Base-by-base conservation (phyloP, 2,113 vertebrate genomes). In the Carassius auratus region DNA sequence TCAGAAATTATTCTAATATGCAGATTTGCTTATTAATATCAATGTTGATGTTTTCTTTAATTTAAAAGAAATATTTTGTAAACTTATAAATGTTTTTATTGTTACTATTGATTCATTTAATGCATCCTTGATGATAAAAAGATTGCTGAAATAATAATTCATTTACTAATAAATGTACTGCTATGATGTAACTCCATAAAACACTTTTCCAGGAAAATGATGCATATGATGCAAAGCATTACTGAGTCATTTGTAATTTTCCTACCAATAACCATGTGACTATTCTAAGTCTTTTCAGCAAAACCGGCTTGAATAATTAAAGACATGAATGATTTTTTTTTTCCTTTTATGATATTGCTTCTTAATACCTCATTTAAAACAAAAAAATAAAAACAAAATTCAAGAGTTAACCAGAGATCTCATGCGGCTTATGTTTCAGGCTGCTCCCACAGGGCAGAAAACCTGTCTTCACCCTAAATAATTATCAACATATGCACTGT, bases 401-500 rank as follows among this genome's bases (percentile, higher is more conserved):
- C 21, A 15, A 45, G 23, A 62, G 57, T 59, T 79, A 42, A 42
- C 38, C 26, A 59, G 10, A 19, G 19, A 38, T 30, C 76, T 59
- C 36, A 5, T 55, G 26, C 17, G 26, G 21, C 77, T 64, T 64
- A 64, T 26, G 36, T 80, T 80, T 80, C 14, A 64, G 38, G 77
- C 77, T 26, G 36, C 57, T 64, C 59, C 57, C 13, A 64, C 14
- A 80, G n/a, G 78, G 13, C 59, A 45, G 48, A 80, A n/a, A 26
- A 48, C 59, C 59, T 80, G 78, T 64, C 59, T 64, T 80, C 59
- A 17, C 36, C 38, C 59, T 80, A 64, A 80, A 48, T 48, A 80
- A 64, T 66, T 48, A 80, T 80, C n/a, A 64, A 17, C 38, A 38
- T n/a, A 66, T 48, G 78, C 78, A 62, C 33, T 23, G 7, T 42